A percentile compares a stretch with the other conserved stretches of the same genome.
phyloP scores from a whole-genome alignment of 2,888 invertebrate genomes.

The Hypena proboscidalis region DNA sequence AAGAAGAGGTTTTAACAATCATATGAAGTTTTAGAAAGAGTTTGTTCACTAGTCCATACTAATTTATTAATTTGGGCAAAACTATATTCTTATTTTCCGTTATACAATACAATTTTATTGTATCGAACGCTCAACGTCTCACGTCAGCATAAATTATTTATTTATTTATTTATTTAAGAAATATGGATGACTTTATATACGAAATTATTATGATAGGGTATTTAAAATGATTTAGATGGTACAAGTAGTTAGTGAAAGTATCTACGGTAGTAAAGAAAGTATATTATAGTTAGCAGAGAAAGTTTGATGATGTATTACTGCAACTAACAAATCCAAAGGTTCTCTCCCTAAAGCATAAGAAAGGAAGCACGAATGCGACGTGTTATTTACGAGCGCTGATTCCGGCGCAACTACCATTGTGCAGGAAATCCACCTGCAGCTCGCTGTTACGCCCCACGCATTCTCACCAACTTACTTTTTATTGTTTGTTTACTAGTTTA shows the following conservation, averaged over 20 bases:
- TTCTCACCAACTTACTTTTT: constrained; percentile 41
- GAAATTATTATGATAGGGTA: too few species aligned
- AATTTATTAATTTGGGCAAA: too few species aligned
- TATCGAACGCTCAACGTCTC: too few species aligned
- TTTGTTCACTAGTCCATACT: too few species aligned
- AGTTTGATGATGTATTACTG: constrained; percentile 53
- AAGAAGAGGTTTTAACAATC: too few species aligned
- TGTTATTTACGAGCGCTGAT: constrained; percentile 78
- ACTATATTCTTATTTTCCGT: too few species aligned
- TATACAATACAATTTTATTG: too few species aligned
- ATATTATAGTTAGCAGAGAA: constrained; percentile 30
- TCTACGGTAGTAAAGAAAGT: constrained; percentile 33
- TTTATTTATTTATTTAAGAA: too few species aligned
- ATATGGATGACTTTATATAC: too few species aligned
- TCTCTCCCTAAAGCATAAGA: constrained; percentile 61
- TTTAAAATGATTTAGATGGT: background rate
- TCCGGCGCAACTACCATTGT: constrained; percentile 67
- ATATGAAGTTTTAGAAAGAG: too few species aligned
- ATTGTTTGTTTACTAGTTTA: constrained; percentile 34
- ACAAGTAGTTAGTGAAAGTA: background rate
- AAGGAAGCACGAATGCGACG: constrained; percentile 71
- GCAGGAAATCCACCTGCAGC: constrained; percentile 68
- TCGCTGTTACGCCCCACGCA: constrained; percentile 45
- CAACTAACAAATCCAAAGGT: constrained; percentile 59
- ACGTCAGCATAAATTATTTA: too few species aligned